Base-by-base conservation (phyloP, 2,888 invertebrate species). In the Operophtera brumata region DNA sequence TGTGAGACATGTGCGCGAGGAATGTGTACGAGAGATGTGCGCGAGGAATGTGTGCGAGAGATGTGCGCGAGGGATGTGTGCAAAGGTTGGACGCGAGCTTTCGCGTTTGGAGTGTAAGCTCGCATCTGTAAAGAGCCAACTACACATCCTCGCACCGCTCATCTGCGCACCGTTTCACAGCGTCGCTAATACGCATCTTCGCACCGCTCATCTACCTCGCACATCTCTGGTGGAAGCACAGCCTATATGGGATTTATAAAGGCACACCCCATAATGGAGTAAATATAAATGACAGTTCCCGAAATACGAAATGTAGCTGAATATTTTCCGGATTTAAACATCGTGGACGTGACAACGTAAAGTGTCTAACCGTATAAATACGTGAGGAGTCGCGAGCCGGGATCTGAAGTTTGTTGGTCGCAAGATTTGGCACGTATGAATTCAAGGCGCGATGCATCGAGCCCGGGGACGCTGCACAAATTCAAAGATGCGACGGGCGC, bases 401-500 rank as follows among this genome's bases (percentile, higher is more conserved):
- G 37, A 9, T 40, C 37, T 37, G 63, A 52, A 61, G 59, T 62
- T 67, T 56, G 70, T 70, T 59, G 65, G 70, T 64, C 55, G 63
- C 64, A 66, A 74, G 75, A 81, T 80, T 77, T 76, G 71, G 73
- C 71, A 73, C 69, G 78, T 81, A 82, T 74, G 71, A 77, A 83
- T 80, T 81, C 77, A 68, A 70, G 69, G 71, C 67, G 76, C 75
- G 77, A 74, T 80, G 80, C 81, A 80, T 71, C 73, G 72, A 69
- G 65, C 74, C 39, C 47, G 48, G 54, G 42, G 48, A 52, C 73
- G 75, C 75, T 80, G 72, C 76, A 81, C 82, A 84, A 85, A 86
- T 86, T 84, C 79, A 74, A 73, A 80, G 78, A 80, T 82, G 59
- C 78, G 75, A 72, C 74, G 78, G 70, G 75, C 71, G 76, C 78